Conservation (phyloP, 2,888 invertebrate genomes). For the Thereva unica region DNA sequence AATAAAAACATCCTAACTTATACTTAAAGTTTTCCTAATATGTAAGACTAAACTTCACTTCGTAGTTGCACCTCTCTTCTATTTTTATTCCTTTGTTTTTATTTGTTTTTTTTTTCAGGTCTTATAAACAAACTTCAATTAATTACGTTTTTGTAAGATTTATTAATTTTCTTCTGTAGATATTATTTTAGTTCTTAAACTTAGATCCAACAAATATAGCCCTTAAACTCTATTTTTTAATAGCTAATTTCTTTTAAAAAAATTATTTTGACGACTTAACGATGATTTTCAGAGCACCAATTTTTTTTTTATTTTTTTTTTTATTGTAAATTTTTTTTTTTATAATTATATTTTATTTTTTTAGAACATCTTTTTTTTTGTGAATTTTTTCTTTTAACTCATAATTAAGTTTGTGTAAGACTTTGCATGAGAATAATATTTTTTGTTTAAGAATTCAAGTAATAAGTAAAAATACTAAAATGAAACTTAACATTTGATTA, state of each 20-base stretch:
- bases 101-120: not conserved
- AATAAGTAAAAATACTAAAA: not conserved
- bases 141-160: too few relatives aligned
- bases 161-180: too few relatives aligned
- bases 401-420: not conserved
- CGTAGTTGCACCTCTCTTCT: not conserved
- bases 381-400: not conserved
- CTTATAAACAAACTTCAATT: too few relatives aligned
- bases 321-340: conserved; percentile 8
- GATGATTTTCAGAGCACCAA: conserved; percentile 40
- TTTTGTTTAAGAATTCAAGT: not conserved
- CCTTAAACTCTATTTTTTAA: not conserved
- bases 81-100: not conserved
- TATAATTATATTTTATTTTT: too few relatives aligned
- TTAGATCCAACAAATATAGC: not conserved
- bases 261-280: conserved; percentile 23
- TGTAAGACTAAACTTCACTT: not conserved
- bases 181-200: conserved; percentile 4
- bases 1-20: conserved; percentile 7
- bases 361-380: not conserved
- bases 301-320: conserved; percentile 2
- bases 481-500: not conserved
- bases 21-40: not conserved
- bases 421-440: not conserved
- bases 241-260: conserved; percentile 2